Evolutionary conservation across 2,113 vertebrate species (phyloP).

Genomic region (Pedionomus torquatus): DNA sequence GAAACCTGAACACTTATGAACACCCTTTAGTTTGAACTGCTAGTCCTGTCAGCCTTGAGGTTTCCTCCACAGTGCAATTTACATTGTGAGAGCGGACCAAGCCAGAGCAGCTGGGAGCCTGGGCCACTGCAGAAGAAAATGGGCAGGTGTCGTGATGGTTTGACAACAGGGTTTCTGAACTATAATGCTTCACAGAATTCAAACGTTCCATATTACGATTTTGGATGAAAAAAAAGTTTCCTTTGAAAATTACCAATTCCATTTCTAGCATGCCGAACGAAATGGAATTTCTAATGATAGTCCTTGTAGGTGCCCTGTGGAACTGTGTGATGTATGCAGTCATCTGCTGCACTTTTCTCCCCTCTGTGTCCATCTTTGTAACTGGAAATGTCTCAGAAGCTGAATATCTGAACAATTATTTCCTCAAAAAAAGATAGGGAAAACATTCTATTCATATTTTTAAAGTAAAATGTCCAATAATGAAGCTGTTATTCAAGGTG

Average conservation of each 20-base stretch:
- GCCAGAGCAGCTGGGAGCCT: not conserved
- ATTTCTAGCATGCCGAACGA: not conserved
- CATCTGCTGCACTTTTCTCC: not conserved
- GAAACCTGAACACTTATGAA: not conserved
- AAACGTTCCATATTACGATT: not conserved
- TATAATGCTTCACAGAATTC: not conserved
- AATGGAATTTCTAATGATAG: not conserved
- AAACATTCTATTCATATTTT: not conserved
- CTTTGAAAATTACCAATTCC: not conserved
- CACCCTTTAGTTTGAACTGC: not conserved
- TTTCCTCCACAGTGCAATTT: not conserved
- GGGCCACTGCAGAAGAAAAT: not conserved
- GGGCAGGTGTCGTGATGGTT: not conserved
- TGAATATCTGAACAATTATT: not conserved
- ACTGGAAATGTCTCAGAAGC: not conserved
- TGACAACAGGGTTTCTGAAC: not conserved
- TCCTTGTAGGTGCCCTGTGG: not conserved
- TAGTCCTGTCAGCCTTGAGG: not conserved
- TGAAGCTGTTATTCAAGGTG: not conserved
- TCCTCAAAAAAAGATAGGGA: not conserved
- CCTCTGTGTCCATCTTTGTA: not conserved
- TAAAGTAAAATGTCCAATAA: not conserved
- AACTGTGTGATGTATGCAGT: not conserved
- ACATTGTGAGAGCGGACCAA: not conserved
- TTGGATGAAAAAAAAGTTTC: not conserved